Conservation (phyloP, 2,113 vertebrate species). For the Chionomys nivalis region DNA sequence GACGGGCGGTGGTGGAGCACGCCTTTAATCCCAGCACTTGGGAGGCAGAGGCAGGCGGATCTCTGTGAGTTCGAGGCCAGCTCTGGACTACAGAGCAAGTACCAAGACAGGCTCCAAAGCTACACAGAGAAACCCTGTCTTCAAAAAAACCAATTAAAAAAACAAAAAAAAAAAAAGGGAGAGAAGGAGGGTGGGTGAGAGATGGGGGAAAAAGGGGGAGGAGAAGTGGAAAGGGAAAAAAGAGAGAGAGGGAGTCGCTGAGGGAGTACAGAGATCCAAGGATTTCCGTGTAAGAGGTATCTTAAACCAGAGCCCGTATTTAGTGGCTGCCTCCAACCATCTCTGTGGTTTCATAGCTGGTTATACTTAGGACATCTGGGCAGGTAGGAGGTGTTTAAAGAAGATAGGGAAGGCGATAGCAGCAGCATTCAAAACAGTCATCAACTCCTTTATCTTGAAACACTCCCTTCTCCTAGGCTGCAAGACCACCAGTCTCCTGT, state of each 20-base stretch:
- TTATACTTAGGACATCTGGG: neutral
- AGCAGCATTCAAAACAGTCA: neutral
- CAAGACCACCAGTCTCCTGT: neutral
- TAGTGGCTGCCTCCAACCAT: neutral
- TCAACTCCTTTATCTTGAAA: neutral
- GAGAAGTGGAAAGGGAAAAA: too few relatives aligned
- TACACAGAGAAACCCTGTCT: too few relatives aligned
- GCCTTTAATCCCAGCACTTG: too few relatives aligned
- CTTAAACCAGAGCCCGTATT: neutral
- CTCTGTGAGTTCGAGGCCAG: too few relatives aligned
- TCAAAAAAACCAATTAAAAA: too few relatives aligned
- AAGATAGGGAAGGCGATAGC: neutral
- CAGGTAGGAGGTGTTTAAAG: neutral
- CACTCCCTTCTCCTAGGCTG: neutral
- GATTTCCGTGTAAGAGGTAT: neutral
- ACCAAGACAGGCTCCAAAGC: too few relatives aligned
- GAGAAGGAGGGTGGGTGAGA: neutral
- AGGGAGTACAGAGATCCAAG: neutral
- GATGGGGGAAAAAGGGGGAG: too few relatives aligned
- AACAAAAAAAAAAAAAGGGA: neutral
- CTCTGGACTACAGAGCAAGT: too few relatives aligned
- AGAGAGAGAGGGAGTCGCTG: neutral
- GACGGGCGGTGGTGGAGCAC: too few relatives aligned
- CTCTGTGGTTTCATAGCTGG: neutral
- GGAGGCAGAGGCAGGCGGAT: too few relatives aligned